Evolutionary conservation across 2,113 vertebrate species (phyloP).

Genomic region (Colinus virginianus): DNA sequence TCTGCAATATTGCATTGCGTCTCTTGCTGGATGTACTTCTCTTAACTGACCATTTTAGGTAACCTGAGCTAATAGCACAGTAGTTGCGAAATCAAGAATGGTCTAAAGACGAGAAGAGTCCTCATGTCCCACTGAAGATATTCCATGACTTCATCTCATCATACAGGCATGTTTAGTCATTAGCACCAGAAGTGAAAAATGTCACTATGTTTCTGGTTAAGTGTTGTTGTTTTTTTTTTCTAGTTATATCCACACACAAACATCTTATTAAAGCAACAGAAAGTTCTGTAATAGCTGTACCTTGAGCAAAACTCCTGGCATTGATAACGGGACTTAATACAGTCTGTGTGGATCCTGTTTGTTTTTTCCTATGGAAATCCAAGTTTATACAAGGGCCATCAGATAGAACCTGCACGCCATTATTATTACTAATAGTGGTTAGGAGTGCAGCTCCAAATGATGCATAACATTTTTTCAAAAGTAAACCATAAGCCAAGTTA

Average conservation of each 20-base stretch:
- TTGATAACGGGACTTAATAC: not conserved
- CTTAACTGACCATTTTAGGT: not conserved
- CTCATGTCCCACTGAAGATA: not conserved
- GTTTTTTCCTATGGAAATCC: slow-evolving; percentile 68
- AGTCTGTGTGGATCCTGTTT: slow-evolving; percentile 11
- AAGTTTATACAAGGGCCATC: slow-evolving; percentile 54
- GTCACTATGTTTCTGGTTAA: not conserved
- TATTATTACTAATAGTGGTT: slow-evolving; percentile 68
- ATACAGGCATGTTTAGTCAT: not conserved
- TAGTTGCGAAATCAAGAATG: not conserved
- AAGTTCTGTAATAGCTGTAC: not conserved
- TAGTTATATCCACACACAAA: not conserved
- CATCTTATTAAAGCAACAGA: not conserved
- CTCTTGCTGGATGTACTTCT: not conserved
- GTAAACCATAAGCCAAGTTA: slow-evolving; percentile 73
- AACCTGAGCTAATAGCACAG: not conserved
- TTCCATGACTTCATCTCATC: not conserved
- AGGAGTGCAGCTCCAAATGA: slow-evolving; percentile 60
- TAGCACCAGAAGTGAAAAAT: not conserved
- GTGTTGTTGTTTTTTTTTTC: not conserved
- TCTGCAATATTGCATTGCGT: not conserved
- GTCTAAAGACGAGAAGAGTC: not conserved
- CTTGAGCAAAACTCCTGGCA: not conserved
- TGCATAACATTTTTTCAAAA: slow-evolving; percentile 62
- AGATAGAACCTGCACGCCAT: slow-evolving; percentile 49